phyloP scores from a whole-genome alignment of 2,113 vertebrate species.

The Leiothrix lutea region DNA sequence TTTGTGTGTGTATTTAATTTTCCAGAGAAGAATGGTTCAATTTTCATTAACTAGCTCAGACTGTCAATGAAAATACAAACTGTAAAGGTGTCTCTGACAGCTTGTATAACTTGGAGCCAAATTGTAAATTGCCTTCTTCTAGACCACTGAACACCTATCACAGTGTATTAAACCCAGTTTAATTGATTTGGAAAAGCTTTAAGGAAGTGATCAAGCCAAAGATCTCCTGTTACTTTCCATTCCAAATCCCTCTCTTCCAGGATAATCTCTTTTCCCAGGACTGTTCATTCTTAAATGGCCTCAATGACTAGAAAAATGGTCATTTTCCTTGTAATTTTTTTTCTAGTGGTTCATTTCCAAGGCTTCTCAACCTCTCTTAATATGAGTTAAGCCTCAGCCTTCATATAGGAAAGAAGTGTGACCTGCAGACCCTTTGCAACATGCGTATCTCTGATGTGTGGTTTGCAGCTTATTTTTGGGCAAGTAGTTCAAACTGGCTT shows the following conservation, averaged over 20 bases:
- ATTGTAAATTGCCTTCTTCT: not conserved
- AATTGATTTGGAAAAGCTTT: slow-evolving; percentile 36
- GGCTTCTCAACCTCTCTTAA: not conserved
- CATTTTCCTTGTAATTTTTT: not conserved
- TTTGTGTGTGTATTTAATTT: not conserved
- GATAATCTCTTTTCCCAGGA: not conserved
- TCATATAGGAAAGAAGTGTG: not conserved
- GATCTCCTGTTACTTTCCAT: not conserved
- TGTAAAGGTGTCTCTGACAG: slow-evolving; percentile 1
- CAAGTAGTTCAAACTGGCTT: fast-evolving
- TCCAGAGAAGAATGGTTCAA: not conserved
- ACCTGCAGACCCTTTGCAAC: not conserved
- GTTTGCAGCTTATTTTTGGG: not conserved
- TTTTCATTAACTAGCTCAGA: not conserved
- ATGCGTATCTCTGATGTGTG: fast-evolving
- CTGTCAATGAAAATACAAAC: not conserved
- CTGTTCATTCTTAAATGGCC: not conserved
- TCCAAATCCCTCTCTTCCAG: not conserved
- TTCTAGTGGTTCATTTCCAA: not conserved
- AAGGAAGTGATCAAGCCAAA: not conserved
- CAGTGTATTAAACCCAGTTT: not conserved
- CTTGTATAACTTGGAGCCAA: not conserved
- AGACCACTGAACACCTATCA: slow-evolving; percentile 11
- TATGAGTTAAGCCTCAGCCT: not conserved
- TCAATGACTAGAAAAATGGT: not conserved